Evolutionary conservation across 2,888 invertebrate species (phyloP).

Genomic region (Apodemia duryi): DNA sequence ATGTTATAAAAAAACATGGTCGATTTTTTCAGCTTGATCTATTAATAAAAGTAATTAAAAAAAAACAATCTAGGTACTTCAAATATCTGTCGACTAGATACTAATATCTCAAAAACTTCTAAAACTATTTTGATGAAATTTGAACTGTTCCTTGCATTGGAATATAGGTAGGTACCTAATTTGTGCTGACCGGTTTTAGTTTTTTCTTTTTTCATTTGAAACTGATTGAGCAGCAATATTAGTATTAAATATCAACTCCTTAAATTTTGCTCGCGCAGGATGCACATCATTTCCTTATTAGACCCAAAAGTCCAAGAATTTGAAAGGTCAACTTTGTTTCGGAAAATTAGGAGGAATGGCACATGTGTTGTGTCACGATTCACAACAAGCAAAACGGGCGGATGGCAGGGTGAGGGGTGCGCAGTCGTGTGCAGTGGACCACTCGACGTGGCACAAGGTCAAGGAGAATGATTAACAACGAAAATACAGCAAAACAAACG

Average conservation of each 20-base stretch:
- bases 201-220: neutral
- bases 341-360: slow-evolving; percentile 43
- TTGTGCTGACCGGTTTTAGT: neutral
- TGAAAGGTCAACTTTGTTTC: slow-evolving; percentile 25
- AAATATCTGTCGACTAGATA: too few relatives aligned
- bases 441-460: slow-evolving; percentile 78
- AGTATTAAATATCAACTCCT: neutral
- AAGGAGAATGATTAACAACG: slow-evolving; percentile 81
- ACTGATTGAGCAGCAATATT: neutral
- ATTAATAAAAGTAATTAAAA: too few relatives aligned
- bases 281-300: slow-evolving; percentile 5
- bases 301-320: slow-evolving; percentile 4
- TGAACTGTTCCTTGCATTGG: too few relatives aligned
- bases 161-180: neutral
- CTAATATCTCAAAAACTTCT: too few relatives aligned
- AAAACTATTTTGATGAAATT: too few relatives aligned
- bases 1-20: too few relatives aligned
- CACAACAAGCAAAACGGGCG: slow-evolving; percentile 60
- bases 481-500: slow-evolving; percentile 78
- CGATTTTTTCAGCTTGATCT: too few relatives aligned
- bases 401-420: slow-evolving; percentile 65
- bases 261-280: neutral
- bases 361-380: slow-evolving; percentile 59
- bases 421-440: slow-evolving; percentile 78
- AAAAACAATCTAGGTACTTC: too few relatives aligned